phyloP scores from a whole-genome alignment of 2,888 invertebrate species.

The Eulithis prunata region DNA sequence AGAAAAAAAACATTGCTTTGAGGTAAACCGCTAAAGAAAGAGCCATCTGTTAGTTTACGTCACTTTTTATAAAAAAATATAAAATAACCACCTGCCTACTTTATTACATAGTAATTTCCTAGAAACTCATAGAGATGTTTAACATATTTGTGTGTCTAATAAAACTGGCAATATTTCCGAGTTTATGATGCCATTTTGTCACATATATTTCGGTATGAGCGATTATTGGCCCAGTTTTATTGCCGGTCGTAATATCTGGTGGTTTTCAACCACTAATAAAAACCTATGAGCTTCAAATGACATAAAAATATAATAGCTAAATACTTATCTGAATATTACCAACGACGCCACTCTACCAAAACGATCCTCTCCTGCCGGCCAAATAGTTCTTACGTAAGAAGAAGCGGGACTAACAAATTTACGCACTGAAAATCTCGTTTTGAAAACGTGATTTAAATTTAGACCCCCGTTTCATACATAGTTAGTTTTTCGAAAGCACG shows the following conservation, averaged over 20 bases:
- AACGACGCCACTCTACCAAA: neutral
- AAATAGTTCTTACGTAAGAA: too few relatives aligned
- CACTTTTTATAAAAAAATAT: too few relatives aligned
- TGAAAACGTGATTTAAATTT: too few relatives aligned
- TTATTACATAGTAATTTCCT: too few relatives aligned
- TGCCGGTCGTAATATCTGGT: conserved; percentile 58
- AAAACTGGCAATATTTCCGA: conserved; percentile 19
- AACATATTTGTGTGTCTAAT: conserved; percentile 13
- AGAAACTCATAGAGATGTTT: neutral
- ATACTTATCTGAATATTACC: conserved; percentile 1
- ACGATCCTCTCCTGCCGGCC: neutral
- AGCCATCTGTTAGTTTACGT: too few relatives aligned
- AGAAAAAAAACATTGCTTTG: too few relatives aligned
- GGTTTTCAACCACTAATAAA: conserved; percentile 50
- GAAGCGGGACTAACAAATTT: too few relatives aligned
- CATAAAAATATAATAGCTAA: conserved; percentile 47
- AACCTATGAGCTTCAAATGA: conserved; percentile 51
- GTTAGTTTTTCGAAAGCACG: too few relatives aligned
- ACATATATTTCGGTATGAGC: conserved; percentile 37
- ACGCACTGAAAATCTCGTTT: too few relatives aligned
- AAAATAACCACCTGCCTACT: too few relatives aligned
- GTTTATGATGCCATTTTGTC: conserved; percentile 31
- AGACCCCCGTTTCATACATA: too few relatives aligned
- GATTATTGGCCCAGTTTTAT: conserved; percentile 56
- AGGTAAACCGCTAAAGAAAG: too few relatives aligned